Evolutionary conservation across 1,140 invertebrate genomes (phyloP), one percentile per base, ranked within the genome.

Genomic region (Globodera ellingtonae): DNA sequence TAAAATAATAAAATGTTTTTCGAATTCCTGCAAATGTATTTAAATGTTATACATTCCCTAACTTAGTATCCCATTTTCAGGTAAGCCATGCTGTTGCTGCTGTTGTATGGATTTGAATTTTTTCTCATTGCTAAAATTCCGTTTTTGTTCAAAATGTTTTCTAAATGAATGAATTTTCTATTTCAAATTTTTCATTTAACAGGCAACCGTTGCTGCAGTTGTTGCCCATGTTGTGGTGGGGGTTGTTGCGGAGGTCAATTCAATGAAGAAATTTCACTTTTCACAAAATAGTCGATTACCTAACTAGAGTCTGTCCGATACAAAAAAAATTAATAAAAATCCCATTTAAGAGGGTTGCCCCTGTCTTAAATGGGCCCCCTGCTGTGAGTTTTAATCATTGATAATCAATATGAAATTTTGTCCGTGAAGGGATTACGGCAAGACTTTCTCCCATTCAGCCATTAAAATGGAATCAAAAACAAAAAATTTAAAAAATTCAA

Each of bases 41-140:
- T 52, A 9, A 52, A 9, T 52, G 8, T 1, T 52, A 9, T 52
- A 4, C 1, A 52, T 52, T 52, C 8, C 13, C 13, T 4, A 9
- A 9, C 13, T 52, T 52, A 52, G 50, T 4, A 9, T 24, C 5
- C 10, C 0, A 18, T 59, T 65, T 74, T 50, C 24, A 79, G 77
- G 77, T 15, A 80, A 72, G 44, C 79, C 74, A 21, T 79, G 78
- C 35, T 79, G 78, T 48, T 79, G 79, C 44, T 79, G 79, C 52
- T 70, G 77, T 47, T 65, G 52, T 72, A 35, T 24, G 24, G 50
- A n/a, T 72, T 15, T 73, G 72, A 15, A 24, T 24, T 24, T 24
- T 24, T 24, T 24, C 24, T 24, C 24, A 24, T 24, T 24, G 24
- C 24, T 24, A 24, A 24, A 24, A 10, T 50, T 24, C 46, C 9